Evolutionary conservation across 2,888 invertebrate genomes (phyloP).

Genomic region (Drosophila recens): DNA sequence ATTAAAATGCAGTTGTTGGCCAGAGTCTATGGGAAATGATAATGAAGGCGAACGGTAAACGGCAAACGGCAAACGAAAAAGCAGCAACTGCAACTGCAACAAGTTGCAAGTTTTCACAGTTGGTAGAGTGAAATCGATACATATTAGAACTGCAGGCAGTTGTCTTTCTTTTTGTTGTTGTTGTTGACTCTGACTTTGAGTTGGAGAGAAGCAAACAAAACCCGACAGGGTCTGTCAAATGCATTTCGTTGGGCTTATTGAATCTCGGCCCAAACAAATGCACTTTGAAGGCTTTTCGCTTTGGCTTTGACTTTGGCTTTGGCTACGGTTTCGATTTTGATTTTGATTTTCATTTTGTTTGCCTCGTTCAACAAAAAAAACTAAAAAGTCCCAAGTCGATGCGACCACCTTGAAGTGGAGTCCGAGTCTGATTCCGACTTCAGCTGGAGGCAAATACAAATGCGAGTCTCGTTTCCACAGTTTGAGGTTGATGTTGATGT

Average conservation of each 20-base stretch:
- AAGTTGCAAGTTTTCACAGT: constrained; percentile 29
- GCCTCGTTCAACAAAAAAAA: constrained; percentile 15
- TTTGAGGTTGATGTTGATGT: constrained; percentile 30
- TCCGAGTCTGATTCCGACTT: constrained; percentile 13
- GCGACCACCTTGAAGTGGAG: constrained; percentile 57
- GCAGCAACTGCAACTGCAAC: constrained; percentile 66
- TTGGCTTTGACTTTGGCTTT: constrained; percentile 32
- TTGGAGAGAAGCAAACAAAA: constrained; percentile 48
- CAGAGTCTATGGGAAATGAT: constrained; percentile 68
- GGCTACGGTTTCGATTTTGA: constrained; percentile 43
- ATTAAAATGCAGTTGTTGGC: constrained; percentile 68
- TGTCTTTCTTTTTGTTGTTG: constrained; percentile 3
- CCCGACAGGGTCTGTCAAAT: constrained; percentile 41
- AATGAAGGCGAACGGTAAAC: constrained; percentile 75
- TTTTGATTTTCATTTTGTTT: constrained; percentile 48
- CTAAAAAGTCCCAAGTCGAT: constrained; percentile 9
- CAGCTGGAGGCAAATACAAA: constrained; percentile 56
- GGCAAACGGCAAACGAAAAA: constrained; percentile 17
- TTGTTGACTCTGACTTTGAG: constrained; percentile 5
- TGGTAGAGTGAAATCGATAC: constrained; percentile 65
- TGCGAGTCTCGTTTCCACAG: constrained; percentile 29
- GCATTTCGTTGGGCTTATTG: constrained; percentile 56
- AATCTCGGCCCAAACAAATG: constrained; percentile 31
- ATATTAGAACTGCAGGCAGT: constrained; percentile 68
- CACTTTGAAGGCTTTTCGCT: constrained; percentile 22